Conservation (phyloP, 2,113 vertebrate genomes). For the Brachirus orientalis region DNA sequence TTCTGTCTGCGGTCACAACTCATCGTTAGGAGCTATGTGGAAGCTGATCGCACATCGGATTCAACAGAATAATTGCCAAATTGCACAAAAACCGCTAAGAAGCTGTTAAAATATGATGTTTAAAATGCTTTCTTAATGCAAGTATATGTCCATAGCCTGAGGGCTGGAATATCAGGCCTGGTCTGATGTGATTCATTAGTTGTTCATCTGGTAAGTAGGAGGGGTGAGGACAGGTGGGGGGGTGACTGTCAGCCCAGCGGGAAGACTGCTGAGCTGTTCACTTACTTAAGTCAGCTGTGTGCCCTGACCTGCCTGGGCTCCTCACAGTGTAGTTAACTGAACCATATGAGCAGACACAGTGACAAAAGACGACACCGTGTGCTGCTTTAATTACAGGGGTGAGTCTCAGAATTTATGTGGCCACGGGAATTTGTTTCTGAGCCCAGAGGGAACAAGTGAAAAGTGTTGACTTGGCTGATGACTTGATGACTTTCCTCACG, state of each 20-base stretch:
- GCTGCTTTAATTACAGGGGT: slow-evolving; percentile 56
- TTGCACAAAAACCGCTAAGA: neutral
- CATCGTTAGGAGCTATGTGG: neutral
- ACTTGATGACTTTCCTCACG: neutral
- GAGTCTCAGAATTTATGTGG: slow-evolving; percentile 36
- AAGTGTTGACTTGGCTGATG: slow-evolving; percentile 13
- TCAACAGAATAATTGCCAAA: neutral
- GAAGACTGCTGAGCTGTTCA: slow-evolving; percentile 45
- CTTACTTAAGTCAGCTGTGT: slow-evolving; percentile 49
- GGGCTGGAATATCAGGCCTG: slow-evolving; percentile 48
- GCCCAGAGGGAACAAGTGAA: slow-evolving; percentile 27
- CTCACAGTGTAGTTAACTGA: neutral
- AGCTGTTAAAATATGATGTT: neutral
- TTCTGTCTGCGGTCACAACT: neutral
- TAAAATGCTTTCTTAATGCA: neutral
- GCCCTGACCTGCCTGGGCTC: slow-evolving; percentile 64
- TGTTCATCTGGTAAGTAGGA: slow-evolving; percentile 32
- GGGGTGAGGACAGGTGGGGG: neutral
- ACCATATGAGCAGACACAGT: neutral
- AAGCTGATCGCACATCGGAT: neutral
- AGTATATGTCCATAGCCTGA: neutral
- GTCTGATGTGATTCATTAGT: slow-evolving; percentile 58
- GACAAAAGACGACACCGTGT: slow-evolving; percentile 21
- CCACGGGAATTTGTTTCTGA: slow-evolving; percentile 46
- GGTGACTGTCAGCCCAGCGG: slow-evolving; percentile 39